A percentile compares a stretch with the other conserved stretches of the same genome.
These are phyloP conservation scores for Dryadula phaetusa DNA, from an alignment of 2,888 invertebrate species.

Conservation along the genomic window DNA sequence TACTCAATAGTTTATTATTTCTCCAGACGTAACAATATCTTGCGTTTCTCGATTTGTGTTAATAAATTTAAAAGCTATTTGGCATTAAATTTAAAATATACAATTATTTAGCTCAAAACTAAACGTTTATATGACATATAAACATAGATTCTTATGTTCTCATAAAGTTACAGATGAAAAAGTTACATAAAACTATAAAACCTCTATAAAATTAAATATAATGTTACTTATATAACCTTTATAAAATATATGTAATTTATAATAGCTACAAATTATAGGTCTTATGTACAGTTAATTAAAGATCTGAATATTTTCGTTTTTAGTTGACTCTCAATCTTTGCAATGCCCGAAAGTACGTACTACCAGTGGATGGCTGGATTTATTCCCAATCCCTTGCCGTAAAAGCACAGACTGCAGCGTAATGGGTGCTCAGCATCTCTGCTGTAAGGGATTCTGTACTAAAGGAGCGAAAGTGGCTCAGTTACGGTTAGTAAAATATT, in stretches of 20 bases:
- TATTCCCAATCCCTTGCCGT: constrained; percentile 84
- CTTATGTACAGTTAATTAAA: neutral
- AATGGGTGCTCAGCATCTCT: constrained; percentile 81
- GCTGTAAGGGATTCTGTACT: constrained; percentile 83
- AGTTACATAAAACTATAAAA: neutral
- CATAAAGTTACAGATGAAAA: neutral
- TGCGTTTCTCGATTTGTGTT: neutral
- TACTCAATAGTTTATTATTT: constrained; percentile 57
- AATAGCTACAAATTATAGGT: too few species aligned
- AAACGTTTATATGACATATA: neutral
- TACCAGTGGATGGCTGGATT: constrained; percentile 78
- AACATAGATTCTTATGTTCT: too few species aligned
- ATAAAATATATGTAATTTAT: too few species aligned
- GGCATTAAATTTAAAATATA: neutral
- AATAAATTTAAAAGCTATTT: neutral
- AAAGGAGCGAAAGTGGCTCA: constrained; percentile 68
- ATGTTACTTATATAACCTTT: neutral
- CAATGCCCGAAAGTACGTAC: constrained; percentile 77
- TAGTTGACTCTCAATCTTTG: constrained; percentile 65
- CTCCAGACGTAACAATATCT: neutral
- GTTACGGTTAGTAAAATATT: constrained; percentile 58
- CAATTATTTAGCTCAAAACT: neutral
- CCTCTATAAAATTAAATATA: neutral
- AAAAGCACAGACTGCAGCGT: constrained; percentile 81
- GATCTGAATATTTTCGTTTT: neutral